These are phyloP conservation scores for Euura lappo DNA, from an alignment of 1,140 invertebrate genomes.

Conservation along the genomic window DNA sequence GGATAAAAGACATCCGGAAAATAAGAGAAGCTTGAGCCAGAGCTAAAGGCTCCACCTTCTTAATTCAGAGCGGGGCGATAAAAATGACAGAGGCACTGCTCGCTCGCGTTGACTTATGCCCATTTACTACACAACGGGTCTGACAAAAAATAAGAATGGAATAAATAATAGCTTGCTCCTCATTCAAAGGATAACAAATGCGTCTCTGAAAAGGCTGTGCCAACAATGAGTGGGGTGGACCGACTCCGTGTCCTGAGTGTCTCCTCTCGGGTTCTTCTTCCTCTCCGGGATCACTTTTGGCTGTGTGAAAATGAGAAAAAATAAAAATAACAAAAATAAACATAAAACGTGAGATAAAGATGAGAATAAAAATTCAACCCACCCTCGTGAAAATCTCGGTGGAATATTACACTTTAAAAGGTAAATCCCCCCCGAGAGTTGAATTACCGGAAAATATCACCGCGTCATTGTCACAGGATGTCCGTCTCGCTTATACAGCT, in stretches of 20 bases:
- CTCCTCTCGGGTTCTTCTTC: constrained; percentile 48
- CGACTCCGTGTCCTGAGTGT: constrained; percentile 20
- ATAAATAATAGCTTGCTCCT: constrained; percentile 59
- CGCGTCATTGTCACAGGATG: neutral
- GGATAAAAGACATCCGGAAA: constrained; percentile 25
- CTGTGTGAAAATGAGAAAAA: neutral
- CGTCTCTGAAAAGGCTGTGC: constrained; percentile 54
- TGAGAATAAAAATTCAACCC: constrained; percentile 1
- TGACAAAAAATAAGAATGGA: constrained; percentile 60
- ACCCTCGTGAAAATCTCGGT: constrained; percentile 7
- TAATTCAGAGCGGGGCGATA: constrained; percentile 60
- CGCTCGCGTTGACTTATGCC: constrained; percentile 58
- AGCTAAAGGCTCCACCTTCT: constrained; percentile 56
- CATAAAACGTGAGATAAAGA: neutral
- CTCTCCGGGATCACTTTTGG: constrained; percentile 19
- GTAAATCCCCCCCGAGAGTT: neutral
- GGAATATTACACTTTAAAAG: too few species aligned
- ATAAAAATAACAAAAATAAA: neutral
- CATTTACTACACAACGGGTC: constrained; percentile 58
- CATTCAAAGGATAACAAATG: constrained; percentile 62
- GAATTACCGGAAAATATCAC: neutral
- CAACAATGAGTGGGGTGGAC: constrained; percentile 49
- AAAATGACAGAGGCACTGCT: constrained; percentile 61
- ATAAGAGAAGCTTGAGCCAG: neutral
- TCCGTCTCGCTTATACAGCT: neutral